A percentile compares a stretch with the other conserved stretches of the same genome.
Conservation (phyloP, 2,113 vertebrate genomes). For the Plectropomus leopardus region DNA sequence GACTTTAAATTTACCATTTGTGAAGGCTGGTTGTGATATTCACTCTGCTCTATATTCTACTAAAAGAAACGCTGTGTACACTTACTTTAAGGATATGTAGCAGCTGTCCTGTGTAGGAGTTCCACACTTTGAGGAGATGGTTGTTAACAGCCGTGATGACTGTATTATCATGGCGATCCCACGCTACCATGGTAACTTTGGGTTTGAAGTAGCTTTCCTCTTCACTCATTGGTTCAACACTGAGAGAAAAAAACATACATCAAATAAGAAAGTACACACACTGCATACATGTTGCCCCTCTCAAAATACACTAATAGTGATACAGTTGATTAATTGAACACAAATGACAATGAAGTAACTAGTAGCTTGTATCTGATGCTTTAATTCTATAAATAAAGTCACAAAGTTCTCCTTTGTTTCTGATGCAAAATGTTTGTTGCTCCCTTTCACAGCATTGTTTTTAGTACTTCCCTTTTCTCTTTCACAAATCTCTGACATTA, state of each 20-base stretch:
- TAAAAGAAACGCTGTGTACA: neutral
- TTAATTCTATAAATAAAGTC: neutral
- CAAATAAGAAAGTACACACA: neutral
- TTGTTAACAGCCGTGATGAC: constrained; percentile 98
- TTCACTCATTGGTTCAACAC: constrained; percentile 81
- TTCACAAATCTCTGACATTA: too few relatives aligned
- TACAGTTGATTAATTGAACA: neutral
- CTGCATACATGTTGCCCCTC: neutral
- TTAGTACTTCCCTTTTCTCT: too few relatives aligned
- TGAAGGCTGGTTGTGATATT: neutral
- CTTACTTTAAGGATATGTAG: constrained; percentile 94
- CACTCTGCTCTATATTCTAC: neutral
- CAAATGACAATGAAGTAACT: neutral
- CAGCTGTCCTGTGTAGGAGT: constrained; percentile 93
- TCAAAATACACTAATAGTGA: neutral
- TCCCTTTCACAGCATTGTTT: too few relatives aligned
- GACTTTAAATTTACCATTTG: neutral
- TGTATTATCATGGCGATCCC: constrained; percentile 94
- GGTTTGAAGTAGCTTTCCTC: constrained; percentile 94
- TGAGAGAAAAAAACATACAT: constrained; percentile 28
- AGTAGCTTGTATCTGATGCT: neutral
- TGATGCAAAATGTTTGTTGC: neutral
- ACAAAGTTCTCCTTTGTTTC: neutral
- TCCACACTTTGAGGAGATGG: constrained; percentile 98
- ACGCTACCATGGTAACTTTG: constrained; percentile 99